A percentile compares a stretch with the other conserved stretches of the same genome.
Conservation (phyloP, 2,888 invertebrate species). For the Argyra leucocephala region DNA sequence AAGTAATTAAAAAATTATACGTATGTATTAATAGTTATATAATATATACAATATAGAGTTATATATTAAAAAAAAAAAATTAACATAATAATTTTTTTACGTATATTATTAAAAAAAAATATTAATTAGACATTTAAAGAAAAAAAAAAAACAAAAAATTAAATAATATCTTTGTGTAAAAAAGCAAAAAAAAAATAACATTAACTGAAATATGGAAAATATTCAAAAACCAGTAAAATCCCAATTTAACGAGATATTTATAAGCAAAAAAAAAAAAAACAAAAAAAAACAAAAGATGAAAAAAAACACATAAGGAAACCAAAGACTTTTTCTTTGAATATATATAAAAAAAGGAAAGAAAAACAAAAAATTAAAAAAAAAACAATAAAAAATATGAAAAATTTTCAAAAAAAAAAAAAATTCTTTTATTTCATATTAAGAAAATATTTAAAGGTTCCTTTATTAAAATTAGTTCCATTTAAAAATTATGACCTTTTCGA, state of each 20-base stretch:
- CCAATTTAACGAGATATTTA: neutral
- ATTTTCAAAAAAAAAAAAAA: conserved; percentile 1
- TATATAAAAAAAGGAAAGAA: neutral
- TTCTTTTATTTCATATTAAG: neutral
- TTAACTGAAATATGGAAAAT: neutral
- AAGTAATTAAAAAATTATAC: neutral
- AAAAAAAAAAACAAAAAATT: neutral
- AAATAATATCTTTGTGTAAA: conserved; percentile 1
- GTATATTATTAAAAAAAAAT: neutral
- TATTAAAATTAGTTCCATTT: too few relatives aligned
- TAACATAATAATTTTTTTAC: neutral
- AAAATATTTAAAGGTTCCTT: too few relatives aligned
- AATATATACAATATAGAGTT: neutral
- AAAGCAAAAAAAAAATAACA: neutral
- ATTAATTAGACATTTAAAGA: neutral
- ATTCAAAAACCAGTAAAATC: neutral
- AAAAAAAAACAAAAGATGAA: neutral
- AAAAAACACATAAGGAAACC: neutral
- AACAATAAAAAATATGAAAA: neutral
- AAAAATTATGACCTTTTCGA: too few relatives aligned
- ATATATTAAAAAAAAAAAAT: neutral
- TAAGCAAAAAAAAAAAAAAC: neutral
- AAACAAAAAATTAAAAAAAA: neutral
- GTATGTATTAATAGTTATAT: conserved; percentile 1
- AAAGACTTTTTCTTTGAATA: conserved; percentile 6